Evolutionary conservation across 2,888 invertebrate genomes (phyloP).

Genomic region (Diadegma fenestrale): DNA sequence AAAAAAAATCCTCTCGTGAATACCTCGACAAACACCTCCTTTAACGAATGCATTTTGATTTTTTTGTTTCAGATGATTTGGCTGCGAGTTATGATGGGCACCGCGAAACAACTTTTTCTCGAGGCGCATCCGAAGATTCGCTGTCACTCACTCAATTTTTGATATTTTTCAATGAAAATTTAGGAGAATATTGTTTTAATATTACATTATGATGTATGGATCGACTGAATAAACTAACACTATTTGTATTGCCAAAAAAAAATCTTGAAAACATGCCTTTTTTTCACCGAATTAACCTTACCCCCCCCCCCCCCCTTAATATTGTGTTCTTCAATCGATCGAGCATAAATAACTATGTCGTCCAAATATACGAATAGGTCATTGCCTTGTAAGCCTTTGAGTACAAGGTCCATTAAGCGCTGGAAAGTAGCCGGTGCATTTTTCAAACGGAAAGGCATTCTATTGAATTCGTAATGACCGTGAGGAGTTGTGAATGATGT

Average conservation of each 20-base stretch:
- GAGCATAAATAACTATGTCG: too few relatives aligned
- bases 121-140: conserved; percentile 49
- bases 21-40: conserved; percentile 49
- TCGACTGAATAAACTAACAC: conserved; percentile 14
- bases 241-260: conserved; percentile 25
- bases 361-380: too few relatives aligned
- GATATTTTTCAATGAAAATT: conserved; percentile 28
- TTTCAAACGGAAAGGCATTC: too few relatives aligned
- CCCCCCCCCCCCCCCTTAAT: neutral
- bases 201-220: conserved; percentile 13
- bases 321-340: too few relatives aligned
- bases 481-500: too few relatives aligned
- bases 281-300: conserved; percentile 19
- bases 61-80: conserved; percentile 48
- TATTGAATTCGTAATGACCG: too few relatives aligned
- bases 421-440: too few relatives aligned
- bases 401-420: too few relatives aligned
- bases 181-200: conserved; percentile 1
- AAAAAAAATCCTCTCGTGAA: conserved; percentile 49
- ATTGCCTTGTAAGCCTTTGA: too few relatives aligned
- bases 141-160: conserved; percentile 36
- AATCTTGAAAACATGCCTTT: conserved; percentile 20
- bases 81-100: conserved; percentile 44
- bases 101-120: conserved; percentile 30
- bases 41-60: conserved; percentile 42